Base-by-base conservation (phyloP, 2,888 invertebrate genomes). In the Acanthosepion pharaonis region DNA sequence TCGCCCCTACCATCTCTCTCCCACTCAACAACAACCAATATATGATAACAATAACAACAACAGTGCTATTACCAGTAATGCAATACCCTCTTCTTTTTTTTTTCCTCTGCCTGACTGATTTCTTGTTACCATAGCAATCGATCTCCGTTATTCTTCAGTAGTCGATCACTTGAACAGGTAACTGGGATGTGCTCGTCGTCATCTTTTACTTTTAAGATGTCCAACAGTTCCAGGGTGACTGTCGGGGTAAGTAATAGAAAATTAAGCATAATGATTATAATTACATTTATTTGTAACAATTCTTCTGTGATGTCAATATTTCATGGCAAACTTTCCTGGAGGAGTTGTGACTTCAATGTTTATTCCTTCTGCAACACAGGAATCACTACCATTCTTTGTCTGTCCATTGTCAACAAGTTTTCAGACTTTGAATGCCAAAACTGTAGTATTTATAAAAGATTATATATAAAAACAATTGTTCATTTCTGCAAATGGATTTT, bases 111-210 rank as follows among this genome's bases (percentile, higher is more conserved):
- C 78, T n/a, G 78, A 78, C n/a, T 78, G 78, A 78, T 78, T 78
- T 78, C 78, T 78, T n/a, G 78, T 78, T 78, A 78, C 78, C 78
- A 78, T 78, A 78, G 78, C 78, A 78, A 78, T 78, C 78, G 78
- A 78, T 78, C n/a, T 33, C 78, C 33, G 15, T 78, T 78, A 78
- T 78, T 78, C 78, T 78, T 78, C 78, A 78, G 78, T n/a, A 78
- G 78, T 78, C 78, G 78, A 78, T 78, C 78, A 78, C 78, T 78
- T 78, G 78, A 18, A 78, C 78, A 78, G 78, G 78, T 78, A 78
- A 78, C 78, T n/a, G 11, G n/a, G 23, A 78, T 78, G 78, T 78
- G 78, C 78, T 78, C 78, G 9, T 33, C 78, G 2, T 78, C 78
- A 3, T 78, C 78, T 78, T n/a, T 78, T 78, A 78, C 78, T 9